Evolutionary conservation across 2,113 vertebrate genomes (phyloP).

Genomic region (Hydropotes inermis): DNA sequence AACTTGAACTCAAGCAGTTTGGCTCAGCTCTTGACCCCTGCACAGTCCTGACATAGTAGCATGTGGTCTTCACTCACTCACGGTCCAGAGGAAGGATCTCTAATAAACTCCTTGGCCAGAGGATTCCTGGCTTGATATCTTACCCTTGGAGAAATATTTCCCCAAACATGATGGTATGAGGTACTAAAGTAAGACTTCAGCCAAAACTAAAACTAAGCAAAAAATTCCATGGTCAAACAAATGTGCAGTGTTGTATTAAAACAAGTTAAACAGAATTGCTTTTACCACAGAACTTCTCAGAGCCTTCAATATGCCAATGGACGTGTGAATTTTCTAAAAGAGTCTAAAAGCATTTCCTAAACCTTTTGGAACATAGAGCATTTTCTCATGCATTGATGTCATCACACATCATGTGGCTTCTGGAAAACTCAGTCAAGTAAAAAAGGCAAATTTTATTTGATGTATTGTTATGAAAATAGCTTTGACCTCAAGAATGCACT

Average conservation of each 20-base stretch:
- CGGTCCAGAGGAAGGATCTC: not conserved
- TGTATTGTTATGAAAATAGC: not conserved
- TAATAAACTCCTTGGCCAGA: not conserved
- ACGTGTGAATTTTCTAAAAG: not conserved
- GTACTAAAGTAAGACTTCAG: not conserved
- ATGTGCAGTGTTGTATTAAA: not conserved
- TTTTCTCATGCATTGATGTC: not conserved
- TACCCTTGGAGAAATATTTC: not conserved
- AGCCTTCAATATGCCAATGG: not conserved
- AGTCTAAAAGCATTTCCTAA: not conserved
- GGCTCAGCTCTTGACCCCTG: not conserved
- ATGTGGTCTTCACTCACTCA: not conserved
- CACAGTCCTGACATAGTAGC: not conserved
- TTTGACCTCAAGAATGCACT: not conserved
- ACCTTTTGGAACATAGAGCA: not conserved
- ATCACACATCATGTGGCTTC: not conserved
- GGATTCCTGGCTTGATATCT: not conserved
- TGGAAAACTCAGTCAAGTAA: not conserved
- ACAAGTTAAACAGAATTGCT: not conserved
- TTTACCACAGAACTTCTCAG: not conserved
- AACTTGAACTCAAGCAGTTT: not conserved
- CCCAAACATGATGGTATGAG: not conserved
- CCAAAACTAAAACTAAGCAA: not conserved
- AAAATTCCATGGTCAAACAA: not conserved
- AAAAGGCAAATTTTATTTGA: not conserved